Evolutionary conservation across 2,888 invertebrate species (phyloP), one percentile per base, ranked within the genome.

Genomic region (Leptopilina syphax): DNA sequence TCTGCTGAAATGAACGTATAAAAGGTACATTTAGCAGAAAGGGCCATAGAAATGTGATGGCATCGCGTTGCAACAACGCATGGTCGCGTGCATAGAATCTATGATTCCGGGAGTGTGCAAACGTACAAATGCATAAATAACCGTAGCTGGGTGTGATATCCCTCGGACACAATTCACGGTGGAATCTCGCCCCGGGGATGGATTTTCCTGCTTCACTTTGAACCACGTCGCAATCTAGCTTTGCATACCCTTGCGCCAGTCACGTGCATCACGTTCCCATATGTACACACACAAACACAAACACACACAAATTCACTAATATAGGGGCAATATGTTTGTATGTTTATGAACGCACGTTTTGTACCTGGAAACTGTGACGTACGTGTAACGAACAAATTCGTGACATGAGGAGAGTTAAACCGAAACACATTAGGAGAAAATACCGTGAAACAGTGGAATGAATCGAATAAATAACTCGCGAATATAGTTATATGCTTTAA

Each of bases 101-200:
- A 81, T 80, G 76, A 77, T 27, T 65, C 60, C 41, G 63, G 50
- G 70, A 27, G 34, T 44, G 67, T 57, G 81, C 78, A 78, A 80
- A 82, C 77, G 81, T 81, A 81, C 81, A 84, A 82, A 83, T 84
- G 81, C 84, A 83, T 84, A 83, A 83, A 84, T 84, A 84, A 81
- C 80, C 80, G 65, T 54, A 57, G 78, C 70, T 65, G 78, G 78
- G 50, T 76, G 80, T 63, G 77, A 77, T 80, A 78, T 70, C 77
- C 80, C 67, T 77, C 63, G 76, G 81, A 81, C 81, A 84, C 83
- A 82, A 84, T 84, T 84, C 81, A 82, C 81, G 66, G 27, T 65
- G 79, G 78, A 84, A 84, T 84, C 82, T 83, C 81, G 79, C 84
- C 83, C 83, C 76, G 79, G 82, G 84, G 83, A 83, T 83, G 81